phyloP scores from a whole-genome alignment of 2,888 invertebrate species.

The Sepiola atlantica region DNA sequence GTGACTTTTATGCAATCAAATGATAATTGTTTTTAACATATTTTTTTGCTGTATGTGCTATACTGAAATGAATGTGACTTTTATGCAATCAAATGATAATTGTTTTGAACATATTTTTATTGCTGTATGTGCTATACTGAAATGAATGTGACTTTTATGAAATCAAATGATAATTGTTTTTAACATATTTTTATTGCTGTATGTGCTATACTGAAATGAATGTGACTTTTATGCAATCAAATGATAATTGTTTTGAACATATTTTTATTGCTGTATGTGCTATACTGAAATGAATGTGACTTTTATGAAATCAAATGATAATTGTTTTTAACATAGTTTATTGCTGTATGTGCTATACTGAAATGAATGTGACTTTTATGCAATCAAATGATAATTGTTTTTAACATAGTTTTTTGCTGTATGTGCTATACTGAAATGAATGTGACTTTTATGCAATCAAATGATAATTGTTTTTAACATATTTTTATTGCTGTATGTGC shows the following conservation, averaged over 20 bases:
- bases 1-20: not conserved
- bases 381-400: not conserved
- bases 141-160: not conserved
- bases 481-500: too few species aligned
- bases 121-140: not conserved
- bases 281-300: not conserved
- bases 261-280: not conserved
- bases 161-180: not conserved
- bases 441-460: not conserved
- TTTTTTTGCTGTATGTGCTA: not conserved
- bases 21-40: not conserved
- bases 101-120: not conserved
- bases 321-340: not conserved
- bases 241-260: not conserved
- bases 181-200: not conserved
- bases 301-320: not conserved
- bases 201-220: not conserved
- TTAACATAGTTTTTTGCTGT: not conserved
- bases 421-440: not conserved
- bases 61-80: not conserved
- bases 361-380: not conserved
- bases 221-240: not conserved
- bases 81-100: not conserved
- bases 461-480: not conserved
- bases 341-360: not conserved